phyloP scores from a whole-genome alignment of 2,113 vertebrate genomes.

The Crotalus horridus region DNA sequence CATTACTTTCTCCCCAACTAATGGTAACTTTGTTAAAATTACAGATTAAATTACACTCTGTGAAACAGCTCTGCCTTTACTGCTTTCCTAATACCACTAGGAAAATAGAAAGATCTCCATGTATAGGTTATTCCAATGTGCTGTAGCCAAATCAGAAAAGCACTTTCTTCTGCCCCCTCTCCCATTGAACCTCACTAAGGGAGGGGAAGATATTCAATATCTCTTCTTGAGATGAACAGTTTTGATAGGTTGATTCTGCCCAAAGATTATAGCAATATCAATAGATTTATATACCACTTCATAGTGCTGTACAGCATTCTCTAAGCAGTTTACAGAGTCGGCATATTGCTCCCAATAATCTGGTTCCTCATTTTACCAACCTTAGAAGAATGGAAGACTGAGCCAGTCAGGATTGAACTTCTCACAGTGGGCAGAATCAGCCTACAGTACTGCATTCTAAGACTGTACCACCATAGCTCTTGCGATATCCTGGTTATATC shows the following conservation, averaged over 20 bases:
- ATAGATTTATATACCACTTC: not conserved
- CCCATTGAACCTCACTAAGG: not conserved
- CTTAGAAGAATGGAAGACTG: not conserved
- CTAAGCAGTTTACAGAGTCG: not conserved
- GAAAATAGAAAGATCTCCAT: not conserved
- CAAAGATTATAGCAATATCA: not conserved
- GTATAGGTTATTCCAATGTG: not conserved
- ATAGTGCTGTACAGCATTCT: not conserved
- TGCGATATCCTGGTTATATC: not conserved
- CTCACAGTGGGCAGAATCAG: not conserved
- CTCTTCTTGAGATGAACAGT: not conserved
- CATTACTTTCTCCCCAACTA: not conserved
- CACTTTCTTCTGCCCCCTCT: not conserved
- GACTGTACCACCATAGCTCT: not conserved
- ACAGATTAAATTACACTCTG: not conserved
- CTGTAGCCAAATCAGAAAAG: not conserved
- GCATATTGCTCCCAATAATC: not conserved
- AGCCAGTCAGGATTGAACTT: not conserved
- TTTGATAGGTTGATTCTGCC: not conserved
- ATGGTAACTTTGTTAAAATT: not conserved
- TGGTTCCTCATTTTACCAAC: not conserved
- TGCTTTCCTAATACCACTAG: not conserved
- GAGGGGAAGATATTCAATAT: not conserved
- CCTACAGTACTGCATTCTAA: not conserved
- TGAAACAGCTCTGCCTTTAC: not conserved